Base-by-base conservation (phyloP, 1,140 invertebrate genomes). In the Drosophila punjabiensis region DNA sequence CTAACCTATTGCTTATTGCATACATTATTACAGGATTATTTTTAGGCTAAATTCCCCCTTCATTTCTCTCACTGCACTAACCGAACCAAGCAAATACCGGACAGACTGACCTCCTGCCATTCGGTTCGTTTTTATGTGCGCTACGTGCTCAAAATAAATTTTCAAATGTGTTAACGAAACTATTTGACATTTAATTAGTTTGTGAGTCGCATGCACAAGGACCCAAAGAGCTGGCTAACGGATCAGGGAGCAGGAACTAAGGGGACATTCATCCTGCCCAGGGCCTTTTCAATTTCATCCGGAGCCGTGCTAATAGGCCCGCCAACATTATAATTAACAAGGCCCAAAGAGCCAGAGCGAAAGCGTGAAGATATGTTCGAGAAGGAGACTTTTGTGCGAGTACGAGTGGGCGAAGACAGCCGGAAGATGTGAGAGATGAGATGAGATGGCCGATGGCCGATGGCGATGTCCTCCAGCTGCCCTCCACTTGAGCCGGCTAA, bases 171-270 rank as follows among this genome's bases (percentile, higher is more conserved):
- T 91, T 91, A 91, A 91, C 89, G 88, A 88, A 91, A 91, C 81
- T 91, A 91, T 91, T 91, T 91, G 88, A 91, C 88, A 91, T 91
- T 91, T 91, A 91, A 91, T 91, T 91, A 91, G 88, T 91, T 91
- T 91, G 88, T 88, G 88, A 91, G 88, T 73, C 66, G 88, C 89
- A 91, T 91, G 89, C 89, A 77, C 76, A 90, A 91, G 76, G 76
- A 85, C 76, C 79, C 76, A 90, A 91, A 75, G 74, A 85, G 73
- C 73, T 84, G 20, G 56, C 56, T 5, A 60, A 53, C 69, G 66
- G 65, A 69, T 30, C 43, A 47, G 53, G 35, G 41, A 41, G 53
- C 55, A 32, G 32, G 48, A 7, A 43, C 33, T n/a, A 24, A 32
- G 32, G 33, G 9, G 52, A 28, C 48, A 52, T 52, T 52, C 48